Percentiles rank a stretch among this genome's conserved stretches.
Conservation (phyloP, 1,140 invertebrate species). For the Brachionus asplanchnoidis region DNA sequence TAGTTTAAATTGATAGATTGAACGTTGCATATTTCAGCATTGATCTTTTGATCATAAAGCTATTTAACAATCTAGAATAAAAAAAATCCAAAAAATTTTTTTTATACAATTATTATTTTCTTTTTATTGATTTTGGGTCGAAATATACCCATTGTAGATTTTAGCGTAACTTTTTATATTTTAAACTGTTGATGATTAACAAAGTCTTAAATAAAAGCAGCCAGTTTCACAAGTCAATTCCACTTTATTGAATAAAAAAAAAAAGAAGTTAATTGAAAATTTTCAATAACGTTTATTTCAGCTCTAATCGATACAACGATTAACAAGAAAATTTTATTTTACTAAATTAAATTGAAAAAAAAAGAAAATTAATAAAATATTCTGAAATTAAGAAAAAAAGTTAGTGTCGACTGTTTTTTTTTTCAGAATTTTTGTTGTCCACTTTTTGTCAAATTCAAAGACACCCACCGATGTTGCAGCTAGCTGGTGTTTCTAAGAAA, state of each 20-base stretch:
- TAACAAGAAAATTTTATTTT: constrained; percentile 42
- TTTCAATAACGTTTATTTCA: background rate
- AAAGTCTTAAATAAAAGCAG: too few relatives aligned
- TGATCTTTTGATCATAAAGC: too few relatives aligned
- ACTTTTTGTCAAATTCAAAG: constrained; percentile 46
- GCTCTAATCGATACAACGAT: background rate
- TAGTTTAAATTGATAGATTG: too few relatives aligned
- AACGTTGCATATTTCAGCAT: too few relatives aligned
- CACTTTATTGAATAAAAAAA: background rate
- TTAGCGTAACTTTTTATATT: too few relatives aligned
- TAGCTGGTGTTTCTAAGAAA: background rate
- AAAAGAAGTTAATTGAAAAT: background rate
- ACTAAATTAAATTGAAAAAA: constrained; percentile 44
- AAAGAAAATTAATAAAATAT: constrained; percentile 46
- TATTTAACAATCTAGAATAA: too few relatives aligned
- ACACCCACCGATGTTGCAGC: constrained; percentile 57
- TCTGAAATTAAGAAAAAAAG: constrained; percentile 18
- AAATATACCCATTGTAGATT: too few relatives aligned
- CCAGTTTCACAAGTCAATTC: too few relatives aligned
- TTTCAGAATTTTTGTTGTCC: constrained; percentile 8
- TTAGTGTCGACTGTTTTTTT: background rate
- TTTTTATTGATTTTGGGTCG: too few relatives aligned
- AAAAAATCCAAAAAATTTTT: too few relatives aligned
- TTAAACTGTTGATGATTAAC: too few relatives aligned
- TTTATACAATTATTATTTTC: too few relatives aligned